phyloP scores from a whole-genome alignment of 1,140 invertebrate species.

The Rhizoglyphus robini region DNA sequence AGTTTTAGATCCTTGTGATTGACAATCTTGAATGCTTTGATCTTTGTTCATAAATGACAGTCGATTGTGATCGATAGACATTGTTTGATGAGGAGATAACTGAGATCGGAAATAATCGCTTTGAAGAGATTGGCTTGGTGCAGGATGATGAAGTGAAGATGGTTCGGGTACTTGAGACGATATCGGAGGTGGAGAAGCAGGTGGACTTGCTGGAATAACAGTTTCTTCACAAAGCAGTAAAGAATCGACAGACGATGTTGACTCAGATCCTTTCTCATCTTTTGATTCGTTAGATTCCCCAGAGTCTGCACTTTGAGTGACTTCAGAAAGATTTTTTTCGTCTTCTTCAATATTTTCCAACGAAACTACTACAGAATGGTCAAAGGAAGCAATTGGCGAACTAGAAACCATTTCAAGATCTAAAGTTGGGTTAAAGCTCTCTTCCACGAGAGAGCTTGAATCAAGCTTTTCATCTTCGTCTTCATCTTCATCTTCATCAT shows the following conservation, averaged over 20 bases:
- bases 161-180: not conserved
- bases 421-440: no score
- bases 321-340: not conserved
- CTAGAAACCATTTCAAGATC: no score
- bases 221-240: not conserved
- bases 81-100: not conserved
- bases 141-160: not conserved
- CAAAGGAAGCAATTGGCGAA: no score
- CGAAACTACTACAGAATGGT: no score
- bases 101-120: slow-evolving; percentile 2
- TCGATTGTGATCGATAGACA: not conserved
- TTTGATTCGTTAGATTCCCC: not conserved
- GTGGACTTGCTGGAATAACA: slow-evolving; percentile 7
- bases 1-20: not conserved
- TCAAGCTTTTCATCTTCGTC: not conserved
- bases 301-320: not conserved
- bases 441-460: not conserved
- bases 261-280: not conserved
- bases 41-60: not conserved
- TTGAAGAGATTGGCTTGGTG: not conserved
- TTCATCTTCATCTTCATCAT: not conserved
- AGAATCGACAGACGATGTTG: not conserved
- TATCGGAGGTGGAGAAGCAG: not conserved
- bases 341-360: no score
- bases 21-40: not conserved